phyloP scores from a whole-genome alignment of 2,113 vertebrate genomes.

The Beaufortia kweichowensis region DNA sequence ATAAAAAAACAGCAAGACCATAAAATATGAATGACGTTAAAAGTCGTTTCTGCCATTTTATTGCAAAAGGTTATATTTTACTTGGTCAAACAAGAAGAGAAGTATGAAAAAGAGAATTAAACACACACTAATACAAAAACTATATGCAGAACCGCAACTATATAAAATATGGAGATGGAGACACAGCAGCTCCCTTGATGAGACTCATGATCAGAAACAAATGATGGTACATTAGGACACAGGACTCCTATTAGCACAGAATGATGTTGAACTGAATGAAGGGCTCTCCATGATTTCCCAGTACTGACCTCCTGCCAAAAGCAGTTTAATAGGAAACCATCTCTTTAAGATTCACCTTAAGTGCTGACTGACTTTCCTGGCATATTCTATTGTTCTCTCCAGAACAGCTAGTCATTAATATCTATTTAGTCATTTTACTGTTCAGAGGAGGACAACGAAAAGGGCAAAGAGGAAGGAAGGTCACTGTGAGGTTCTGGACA shows the following conservation, averaged over 20 bases:
- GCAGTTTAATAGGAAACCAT: constrained; percentile 36
- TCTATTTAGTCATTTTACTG: constrained; percentile 13
- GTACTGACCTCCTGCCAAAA: constrained; percentile 20
- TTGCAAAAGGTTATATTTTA: no score
- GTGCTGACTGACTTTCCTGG: constrained; percentile 14
- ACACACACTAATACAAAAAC: background rate
- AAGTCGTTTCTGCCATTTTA: no score
- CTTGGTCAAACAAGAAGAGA: no score
- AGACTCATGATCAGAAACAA: constrained; percentile 12
- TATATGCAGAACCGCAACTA: background rate
- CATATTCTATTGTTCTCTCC: background rate
- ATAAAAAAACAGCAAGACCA: no score
- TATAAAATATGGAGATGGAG: constrained; percentile 16
- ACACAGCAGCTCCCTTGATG: background rate
- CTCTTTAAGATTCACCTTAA: constrained; percentile 12
- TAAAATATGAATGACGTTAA: no score
- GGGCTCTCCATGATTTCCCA: constrained; percentile 23
- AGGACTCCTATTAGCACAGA: constrained; percentile 11
- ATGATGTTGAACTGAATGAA: constrained; percentile 27
- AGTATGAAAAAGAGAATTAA: background rate
- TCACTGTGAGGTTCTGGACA: constrained; percentile 8
- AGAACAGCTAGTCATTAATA: constrained; percentile 31
- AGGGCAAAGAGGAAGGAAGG: constrained; percentile 7
- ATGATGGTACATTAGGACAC: constrained; percentile 27
- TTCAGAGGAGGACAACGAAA: background rate